These are phyloP conservation scores for Maccullochella peelii DNA, from an alignment of 2,113 vertebrate genomes.

Conservation along the genomic window DNA sequence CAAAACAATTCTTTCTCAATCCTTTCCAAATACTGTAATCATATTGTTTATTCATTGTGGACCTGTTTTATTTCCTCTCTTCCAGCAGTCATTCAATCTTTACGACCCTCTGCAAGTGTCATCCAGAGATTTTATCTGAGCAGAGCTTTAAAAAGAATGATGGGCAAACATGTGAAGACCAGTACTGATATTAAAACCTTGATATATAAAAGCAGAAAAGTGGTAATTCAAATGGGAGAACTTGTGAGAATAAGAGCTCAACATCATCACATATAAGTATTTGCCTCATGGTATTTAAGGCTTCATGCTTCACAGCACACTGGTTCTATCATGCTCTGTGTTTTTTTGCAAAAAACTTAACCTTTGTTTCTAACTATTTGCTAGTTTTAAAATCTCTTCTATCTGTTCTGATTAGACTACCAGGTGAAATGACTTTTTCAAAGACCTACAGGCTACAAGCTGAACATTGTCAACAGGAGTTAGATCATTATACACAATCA, in stretches of 20 bases:
- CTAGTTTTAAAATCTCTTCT: not conserved
- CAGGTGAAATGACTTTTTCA: not conserved
- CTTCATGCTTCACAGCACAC: not conserved
- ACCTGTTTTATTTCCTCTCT: conserved; percentile 24
- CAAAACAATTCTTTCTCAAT: conserved; percentile 63
- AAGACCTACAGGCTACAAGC: not conserved
- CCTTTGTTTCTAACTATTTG: not conserved
- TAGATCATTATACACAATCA: not conserved
- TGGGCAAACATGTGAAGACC: not conserved
- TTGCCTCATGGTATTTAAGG: not conserved
- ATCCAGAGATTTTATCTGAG: not conserved
- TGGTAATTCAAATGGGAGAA: not conserved
- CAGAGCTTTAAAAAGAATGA: not conserved
- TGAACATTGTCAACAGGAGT: not conserved
- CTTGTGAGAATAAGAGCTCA: not conserved
- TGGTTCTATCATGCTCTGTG: not conserved
- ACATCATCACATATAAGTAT: not conserved
- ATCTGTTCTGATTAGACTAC: not conserved
- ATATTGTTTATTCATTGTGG: conserved; percentile 54
- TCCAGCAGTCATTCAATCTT: conserved; percentile 5
- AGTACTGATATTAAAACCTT: not conserved
- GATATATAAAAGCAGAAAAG: not conserved
- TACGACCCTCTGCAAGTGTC: conserved; percentile 15
- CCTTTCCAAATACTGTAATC: conserved; percentile 59
- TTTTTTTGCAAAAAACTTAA: not conserved